Percentiles rank a stretch among this genome's conserved stretches.
Conservation (phyloP, 64 coral and sea anemone genomes). For the Anthopleura sola region DNA sequence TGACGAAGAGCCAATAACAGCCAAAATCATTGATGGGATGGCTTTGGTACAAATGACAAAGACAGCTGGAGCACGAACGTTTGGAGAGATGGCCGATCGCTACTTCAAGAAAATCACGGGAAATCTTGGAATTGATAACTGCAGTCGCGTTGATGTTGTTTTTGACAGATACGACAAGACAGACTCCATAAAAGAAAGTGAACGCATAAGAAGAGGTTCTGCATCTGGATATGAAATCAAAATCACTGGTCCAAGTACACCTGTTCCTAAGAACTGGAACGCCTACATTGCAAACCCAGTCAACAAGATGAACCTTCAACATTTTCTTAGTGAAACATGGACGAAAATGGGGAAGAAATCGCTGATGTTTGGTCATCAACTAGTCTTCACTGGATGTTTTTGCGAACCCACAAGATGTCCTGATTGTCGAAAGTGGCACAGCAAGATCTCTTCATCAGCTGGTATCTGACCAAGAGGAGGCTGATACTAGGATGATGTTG, state of each 20-base stretch:
- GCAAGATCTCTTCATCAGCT: neutral
- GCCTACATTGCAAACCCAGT: conserved; percentile 9
- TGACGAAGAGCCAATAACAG: neutral
- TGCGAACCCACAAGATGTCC: conserved; percentile 41
- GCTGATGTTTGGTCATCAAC: conserved; percentile 7
- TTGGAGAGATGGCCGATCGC: conserved; percentile 15
- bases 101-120: conserved; percentile 42
- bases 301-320: conserved; percentile 16
- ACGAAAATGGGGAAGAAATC: neutral
- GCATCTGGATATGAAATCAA: neutral
- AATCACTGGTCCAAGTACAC: conserved; percentile 5
- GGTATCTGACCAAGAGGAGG: conserved; percentile 21
- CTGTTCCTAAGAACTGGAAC: conserved; percentile 30
- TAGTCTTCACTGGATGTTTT: conserved; percentile 66
- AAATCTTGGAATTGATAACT: neutral
- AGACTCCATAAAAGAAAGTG: conserved; percentile 62
- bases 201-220: conserved; percentile 47
- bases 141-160: conserved; percentile 21
- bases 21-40: conserved; percentile 11
- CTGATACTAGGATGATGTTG: conserved; percentile 8
- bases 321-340: conserved; percentile 45
- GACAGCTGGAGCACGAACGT: neutral
- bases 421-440: neutral
- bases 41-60: conserved; percentile 2
- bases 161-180: conserved; percentile 36